phyloP scores from a whole-genome alignment of 2,113 vertebrate species.

The Actenoides lindsayi region DNA sequence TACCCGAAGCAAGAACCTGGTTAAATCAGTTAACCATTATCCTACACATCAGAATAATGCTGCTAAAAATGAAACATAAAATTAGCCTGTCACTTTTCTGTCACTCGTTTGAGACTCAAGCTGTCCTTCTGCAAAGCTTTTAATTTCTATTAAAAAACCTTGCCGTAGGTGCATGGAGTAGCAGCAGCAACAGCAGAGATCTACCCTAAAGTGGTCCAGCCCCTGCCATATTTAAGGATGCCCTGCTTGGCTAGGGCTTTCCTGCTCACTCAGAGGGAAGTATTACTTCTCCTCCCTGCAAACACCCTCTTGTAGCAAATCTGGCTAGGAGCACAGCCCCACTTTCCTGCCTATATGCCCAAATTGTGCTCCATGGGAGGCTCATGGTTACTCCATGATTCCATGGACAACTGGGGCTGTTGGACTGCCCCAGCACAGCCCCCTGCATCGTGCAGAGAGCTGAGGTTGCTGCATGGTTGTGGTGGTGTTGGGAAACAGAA shows the following conservation, averaged over 20 bases:
- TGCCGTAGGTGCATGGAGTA: background rate
- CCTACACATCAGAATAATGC: slow-evolving; percentile 54
- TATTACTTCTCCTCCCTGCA: background rate
- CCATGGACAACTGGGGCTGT: background rate
- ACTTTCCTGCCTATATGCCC: background rate
- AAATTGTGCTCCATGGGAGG: background rate
- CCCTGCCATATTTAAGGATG: background rate
- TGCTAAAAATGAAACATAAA: slow-evolving; percentile 66
- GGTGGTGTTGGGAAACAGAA: background rate
- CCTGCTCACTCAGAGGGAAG: background rate
- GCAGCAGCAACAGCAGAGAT: background rate
- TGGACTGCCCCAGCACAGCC: background rate
- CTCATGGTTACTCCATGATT: no score
- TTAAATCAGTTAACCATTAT: slow-evolving; percentile 57
- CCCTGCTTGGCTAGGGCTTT: background rate
- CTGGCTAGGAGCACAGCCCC: rapidly evolving
- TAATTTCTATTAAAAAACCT: slow-evolving; percentile 35
- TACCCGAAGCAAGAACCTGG: slow-evolving; percentile 16
- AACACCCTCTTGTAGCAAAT: background rate
- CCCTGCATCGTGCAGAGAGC: background rate
- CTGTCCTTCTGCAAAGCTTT: slow-evolving; percentile 37
- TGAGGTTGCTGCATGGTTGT: background rate
- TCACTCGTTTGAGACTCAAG: background rate
- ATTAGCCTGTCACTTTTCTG: slow-evolving; percentile 66
- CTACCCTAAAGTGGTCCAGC: background rate